Evolutionary conservation across 2,888 invertebrate species (phyloP), one percentile per base, ranked within the genome.

Genomic region (Agapostemon virescens): DNA sequence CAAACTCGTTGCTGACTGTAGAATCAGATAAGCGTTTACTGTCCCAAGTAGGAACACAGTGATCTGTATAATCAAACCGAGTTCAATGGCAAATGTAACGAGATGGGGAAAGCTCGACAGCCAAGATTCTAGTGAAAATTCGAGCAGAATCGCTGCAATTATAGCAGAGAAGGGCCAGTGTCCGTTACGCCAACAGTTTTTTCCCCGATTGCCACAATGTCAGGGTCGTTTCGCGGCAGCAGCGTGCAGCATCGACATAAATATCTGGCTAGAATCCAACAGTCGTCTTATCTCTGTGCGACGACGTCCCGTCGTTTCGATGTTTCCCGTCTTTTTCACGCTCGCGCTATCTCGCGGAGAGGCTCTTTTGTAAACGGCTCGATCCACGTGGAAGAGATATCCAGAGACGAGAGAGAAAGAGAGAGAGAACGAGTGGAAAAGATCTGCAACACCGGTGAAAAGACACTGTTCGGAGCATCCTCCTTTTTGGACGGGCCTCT

Each of bases 221-320:
- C 87, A 86, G 68, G 85, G 77, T 68, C 85, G 81, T 76, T 49
- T 49, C 66, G 67, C 66, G 67, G 74, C 38, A 38, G 23, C 23
- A 55, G 61, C 61, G 17, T 36, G 49, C 26, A 20, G 69, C 78
- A 85, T 84, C 84, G 85, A 81, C 82, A 79, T 78, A 85, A 84
- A 86, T 84, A 82, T 86, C 81, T 87, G 87, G 87, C 86, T 23
- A 7, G 42, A 42, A 58, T 86, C 83, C 85, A 87, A 75, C 67
- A 36, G 58, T 63, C 58, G 55, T 64, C 74, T 86, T 85, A 85
- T 86, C 85, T 83, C 64, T 36, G 23, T 17, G n/a, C 40, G 38
- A 49, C 67, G 66, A 66, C 61, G 42, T 52, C 67, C 15, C 76
- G 78, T 72, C 82, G 69, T 77, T 73, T 55, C 69, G 80, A 81